A percentile compares a stretch with the other conserved stretches of the same genome.
phyloP scores from a whole-genome alignment of 64 coral and sea anemone genomes.

The Catalaphyllia jardinei region DNA sequence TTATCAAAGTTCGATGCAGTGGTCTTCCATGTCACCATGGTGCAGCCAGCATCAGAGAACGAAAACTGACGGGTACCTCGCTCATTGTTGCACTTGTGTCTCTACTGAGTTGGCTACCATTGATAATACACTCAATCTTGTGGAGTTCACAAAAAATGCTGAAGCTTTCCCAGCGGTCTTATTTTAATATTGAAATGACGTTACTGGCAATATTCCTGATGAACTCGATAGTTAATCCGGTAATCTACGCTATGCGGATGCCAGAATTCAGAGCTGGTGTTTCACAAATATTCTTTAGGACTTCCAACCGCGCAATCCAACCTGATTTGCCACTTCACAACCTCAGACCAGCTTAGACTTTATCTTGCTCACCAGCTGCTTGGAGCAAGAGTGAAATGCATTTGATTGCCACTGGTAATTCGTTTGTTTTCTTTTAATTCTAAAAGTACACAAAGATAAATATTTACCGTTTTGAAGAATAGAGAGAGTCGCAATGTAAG shows the following conservation, averaged over 20 bases:
- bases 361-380: too few species aligned
- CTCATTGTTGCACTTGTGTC: not conserved
- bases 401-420: too few species aligned
- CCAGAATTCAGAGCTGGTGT: not conserved
- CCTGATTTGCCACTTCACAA: not conserved
- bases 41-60: not conserved
- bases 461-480: too few species aligned
- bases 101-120: not conserved
- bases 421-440: too few species aligned
- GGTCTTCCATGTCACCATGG: too few species aligned
- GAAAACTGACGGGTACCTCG: constrained; percentile 7
- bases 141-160: not conserved
- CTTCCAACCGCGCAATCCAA: not conserved
- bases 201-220: not conserved
- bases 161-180: too few species aligned
- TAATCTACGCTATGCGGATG: not conserved
- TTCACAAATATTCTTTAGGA: not conserved
- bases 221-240: not conserved
- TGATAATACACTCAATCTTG: not conserved
- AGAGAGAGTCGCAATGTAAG: too few species aligned
- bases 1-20: not conserved
- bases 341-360: too few species aligned
- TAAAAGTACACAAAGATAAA: too few species aligned
- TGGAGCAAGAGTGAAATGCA: too few species aligned
- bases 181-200: not conserved